A percentile compares a stretch with the other conserved stretches of the same genome.
These are phyloP conservation scores for Zophobas atratus DNA, from an alignment of 1,140 invertebrate genomes.

Conservation along the genomic window DNA sequence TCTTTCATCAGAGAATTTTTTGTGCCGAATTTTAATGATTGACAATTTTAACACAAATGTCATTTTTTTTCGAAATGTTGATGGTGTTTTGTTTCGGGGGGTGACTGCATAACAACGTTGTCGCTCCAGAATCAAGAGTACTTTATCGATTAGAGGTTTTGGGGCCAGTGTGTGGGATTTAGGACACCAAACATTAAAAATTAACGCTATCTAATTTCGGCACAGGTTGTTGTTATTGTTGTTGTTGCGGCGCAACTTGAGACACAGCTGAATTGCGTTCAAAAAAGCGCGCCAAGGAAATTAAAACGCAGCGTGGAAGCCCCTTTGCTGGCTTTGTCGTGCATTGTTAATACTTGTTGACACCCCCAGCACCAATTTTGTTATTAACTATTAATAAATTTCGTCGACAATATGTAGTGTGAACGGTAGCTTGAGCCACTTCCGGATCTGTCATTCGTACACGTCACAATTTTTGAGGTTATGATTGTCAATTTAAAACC, in stretches of 20 bases:
- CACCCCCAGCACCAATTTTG: too few relatives aligned
- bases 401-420: too few relatives aligned
- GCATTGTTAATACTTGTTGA: too few relatives aligned
- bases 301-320: too few relatives aligned
- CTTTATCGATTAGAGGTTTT: constrained; percentile 7
- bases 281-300: too few relatives aligned
- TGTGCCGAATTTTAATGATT: background rate
- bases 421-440: background rate
- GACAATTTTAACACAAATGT: constrained; percentile 31
- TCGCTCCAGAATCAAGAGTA: background rate
- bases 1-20: constrained; percentile 43
- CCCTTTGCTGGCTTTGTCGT: too few relatives aligned
- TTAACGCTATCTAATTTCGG: too few relatives aligned
- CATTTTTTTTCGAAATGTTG: constrained; percentile 24
- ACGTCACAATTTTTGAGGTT: background rate
- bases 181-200: too few relatives aligned
- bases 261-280: too few relatives aligned
- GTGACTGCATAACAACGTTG: constrained; percentile 3
- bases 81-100: constrained; percentile 22
- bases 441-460: background rate
- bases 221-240: too few relatives aligned
- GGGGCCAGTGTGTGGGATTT: background rate
- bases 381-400: too few relatives aligned
- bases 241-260: too few relatives aligned
- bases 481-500: background rate